Evolutionary conservation across 2,797 vertebrate genomes (phyloP).

Genomic region (Sebastes matsubarae): DNA sequence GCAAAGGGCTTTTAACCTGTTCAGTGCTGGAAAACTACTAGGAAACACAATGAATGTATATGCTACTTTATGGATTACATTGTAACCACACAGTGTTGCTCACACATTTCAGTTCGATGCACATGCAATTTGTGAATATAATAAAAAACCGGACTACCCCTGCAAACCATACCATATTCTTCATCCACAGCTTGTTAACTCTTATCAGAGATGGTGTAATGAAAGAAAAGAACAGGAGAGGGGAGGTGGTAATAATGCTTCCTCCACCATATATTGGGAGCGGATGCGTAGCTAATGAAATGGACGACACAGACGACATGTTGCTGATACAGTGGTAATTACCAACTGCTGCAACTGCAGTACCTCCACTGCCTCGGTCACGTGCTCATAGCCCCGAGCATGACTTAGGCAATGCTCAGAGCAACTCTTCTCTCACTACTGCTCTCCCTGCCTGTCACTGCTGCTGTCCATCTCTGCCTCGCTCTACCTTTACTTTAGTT

Average conservation of each 20-base stretch:
- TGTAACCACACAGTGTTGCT: neutral
- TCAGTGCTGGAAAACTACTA: slow-evolving; percentile 5
- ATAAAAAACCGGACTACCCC: neutral
- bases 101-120: neutral
- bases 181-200: slow-evolving; percentile 32
- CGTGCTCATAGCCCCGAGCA: slow-evolving; percentile 52
- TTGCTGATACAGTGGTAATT: slow-evolving; percentile 75
- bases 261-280: slow-evolving; percentile 21
- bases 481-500: neutral
- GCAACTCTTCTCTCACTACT: slow-evolving; percentile 28
- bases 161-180: neutral
- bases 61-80: neutral
- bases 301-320: slow-evolving; percentile 46
- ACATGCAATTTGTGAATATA: neutral
- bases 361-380: slow-evolving; percentile 49
- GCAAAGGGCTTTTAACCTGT: slow-evolving; percentile 56
- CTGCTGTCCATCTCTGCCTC: slow-evolving; percentile 10
- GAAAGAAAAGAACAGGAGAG: slow-evolving; percentile 22
- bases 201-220: slow-evolving; percentile 17
- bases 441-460: slow-evolving; percentile 31
- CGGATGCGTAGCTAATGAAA: slow-evolving; percentile 67
- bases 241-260: slow-evolving; percentile 22
- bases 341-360: slow-evolving; percentile 63
- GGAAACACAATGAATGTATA: slow-evolving; percentile 16
- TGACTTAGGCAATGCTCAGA: slow-evolving; percentile 47